Conservation (phyloP, 2,888 invertebrate genomes). For the Lucinisca nassula region DNA sequence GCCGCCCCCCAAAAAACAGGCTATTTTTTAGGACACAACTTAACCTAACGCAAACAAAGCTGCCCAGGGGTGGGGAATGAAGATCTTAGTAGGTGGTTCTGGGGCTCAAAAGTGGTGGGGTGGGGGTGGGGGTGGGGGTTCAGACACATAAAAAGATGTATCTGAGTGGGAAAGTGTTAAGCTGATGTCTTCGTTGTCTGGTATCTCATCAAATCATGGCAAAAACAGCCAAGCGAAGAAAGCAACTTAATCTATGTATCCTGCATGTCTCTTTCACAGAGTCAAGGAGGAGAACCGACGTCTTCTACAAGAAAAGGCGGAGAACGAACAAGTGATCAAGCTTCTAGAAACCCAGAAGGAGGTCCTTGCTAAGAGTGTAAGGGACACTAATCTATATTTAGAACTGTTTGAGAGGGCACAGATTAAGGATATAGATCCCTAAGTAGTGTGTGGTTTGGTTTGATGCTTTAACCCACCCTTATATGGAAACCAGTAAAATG, state of each 20-base stretch:
- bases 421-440: not conserved
- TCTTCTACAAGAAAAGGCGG: conserved; percentile 84
- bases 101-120: no score
- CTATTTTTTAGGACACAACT: no score
- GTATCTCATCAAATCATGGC: not conserved
- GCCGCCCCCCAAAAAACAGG: no score
- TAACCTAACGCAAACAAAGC: no score
- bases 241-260: not conserved
- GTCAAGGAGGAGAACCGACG: conserved; percentile 83
- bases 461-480: not conserved
- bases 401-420: conserved; percentile 48
- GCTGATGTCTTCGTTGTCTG: no score
- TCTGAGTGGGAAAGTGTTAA: no score
- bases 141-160: no score
- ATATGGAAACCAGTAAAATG: no score
- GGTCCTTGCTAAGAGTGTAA: conserved; percentile 86
- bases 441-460: not conserved
- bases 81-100: no score
- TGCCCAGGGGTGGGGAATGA: no score
- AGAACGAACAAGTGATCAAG: conserved; percentile 86
- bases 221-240: not conserved
- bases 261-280: conserved; percentile 76
- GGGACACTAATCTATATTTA: conserved; percentile 70
- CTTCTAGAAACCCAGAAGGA: conserved; percentile 87
- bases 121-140: no score